Base-by-base conservation (phyloP, 2,113 vertebrate species). In the Oreocharis arfaki region DNA sequence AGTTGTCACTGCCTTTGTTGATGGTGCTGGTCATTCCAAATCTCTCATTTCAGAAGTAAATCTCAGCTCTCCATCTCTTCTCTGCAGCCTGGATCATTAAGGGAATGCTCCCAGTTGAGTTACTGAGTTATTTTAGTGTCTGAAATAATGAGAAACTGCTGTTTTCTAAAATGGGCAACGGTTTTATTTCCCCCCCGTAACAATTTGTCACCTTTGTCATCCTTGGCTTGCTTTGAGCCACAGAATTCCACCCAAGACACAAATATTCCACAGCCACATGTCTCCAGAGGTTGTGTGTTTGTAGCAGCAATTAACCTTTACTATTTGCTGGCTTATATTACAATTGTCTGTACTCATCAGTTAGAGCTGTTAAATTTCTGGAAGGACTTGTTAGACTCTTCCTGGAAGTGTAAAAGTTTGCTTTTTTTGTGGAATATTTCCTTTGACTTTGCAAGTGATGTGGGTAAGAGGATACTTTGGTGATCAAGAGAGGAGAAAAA, bases 281-380 rank as follows among this genome's bases (percentile, higher is more conserved):
- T 67, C 90, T 71, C 53, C 71, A 56, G 21, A 39, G 53, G 37
- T 14, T 69, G 74, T 89, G 37, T 50, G 46, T 90, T 49, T 90
- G 49, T 28, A 73, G 84, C 84, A 93, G 67, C 74, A 91, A 65
- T 94, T 91, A 91, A 87, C 87, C 61, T 85, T 85, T 76, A 55
- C 47, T 70, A 0, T 78, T 92, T 84, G 28, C 70, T 80, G 50
- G 59, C 76, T 86, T 84, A 7, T 50, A 16, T 91, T 91, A 28
- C 61, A 87, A 3, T 83, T 80, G 67, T 16, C 83, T 87, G 7
- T 44, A 63, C 47, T 59, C n/a, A 30, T 21, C 60, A 13, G 49
- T 60, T 71, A 27, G 11, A 78, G 68, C 57, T 87, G 63, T 21
- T 83, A 23, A 22, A 18, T 90, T 80, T 74, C 85, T 91, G 47